These are phyloP conservation scores for Ictidomys tridecemlineatus DNA, from an alignment of 2,113 vertebrate species.

Conservation along the genomic window DNA sequence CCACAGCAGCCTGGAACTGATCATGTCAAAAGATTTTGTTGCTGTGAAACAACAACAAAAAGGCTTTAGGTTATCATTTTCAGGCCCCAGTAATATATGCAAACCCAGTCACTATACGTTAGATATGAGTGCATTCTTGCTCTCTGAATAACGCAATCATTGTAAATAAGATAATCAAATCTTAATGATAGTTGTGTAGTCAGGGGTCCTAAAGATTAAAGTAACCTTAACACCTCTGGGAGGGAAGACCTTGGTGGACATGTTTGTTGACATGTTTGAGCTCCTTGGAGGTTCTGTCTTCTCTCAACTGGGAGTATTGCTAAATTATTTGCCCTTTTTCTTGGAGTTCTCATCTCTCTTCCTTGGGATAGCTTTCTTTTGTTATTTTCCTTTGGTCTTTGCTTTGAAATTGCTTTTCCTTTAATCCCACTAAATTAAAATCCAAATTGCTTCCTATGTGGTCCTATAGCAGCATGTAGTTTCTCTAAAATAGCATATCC, in stretches of 20 bases:
- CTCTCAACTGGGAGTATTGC: neutral
- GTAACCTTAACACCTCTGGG: neutral
- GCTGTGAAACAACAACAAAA: neutral
- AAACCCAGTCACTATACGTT: neutral
- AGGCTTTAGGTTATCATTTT: neutral
- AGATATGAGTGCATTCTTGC: neutral
- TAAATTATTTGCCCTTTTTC: neutral
- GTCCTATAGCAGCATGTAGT: neutral
- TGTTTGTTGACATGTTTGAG: neutral
- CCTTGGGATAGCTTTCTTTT: neutral
- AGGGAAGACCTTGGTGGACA: neutral
- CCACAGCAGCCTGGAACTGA: neutral
- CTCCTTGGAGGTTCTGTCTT: neutral
- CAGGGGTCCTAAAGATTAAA: neutral
- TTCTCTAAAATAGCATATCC: constrained; percentile 1
- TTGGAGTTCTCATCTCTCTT: neutral
- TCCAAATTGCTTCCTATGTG: neutral
- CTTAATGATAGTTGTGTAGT: constrained; percentile 13
- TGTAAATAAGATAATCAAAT: neutral
- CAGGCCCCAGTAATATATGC: neutral
- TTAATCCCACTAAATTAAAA: constrained; percentile 14
- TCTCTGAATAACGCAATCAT: neutral
- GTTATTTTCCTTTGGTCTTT: neutral
- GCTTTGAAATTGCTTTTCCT: constrained; percentile 30
- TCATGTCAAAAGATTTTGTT: neutral